phyloP scores from a whole-genome alignment of 2,113 vertebrate species.

The Carassius auratus region DNA sequence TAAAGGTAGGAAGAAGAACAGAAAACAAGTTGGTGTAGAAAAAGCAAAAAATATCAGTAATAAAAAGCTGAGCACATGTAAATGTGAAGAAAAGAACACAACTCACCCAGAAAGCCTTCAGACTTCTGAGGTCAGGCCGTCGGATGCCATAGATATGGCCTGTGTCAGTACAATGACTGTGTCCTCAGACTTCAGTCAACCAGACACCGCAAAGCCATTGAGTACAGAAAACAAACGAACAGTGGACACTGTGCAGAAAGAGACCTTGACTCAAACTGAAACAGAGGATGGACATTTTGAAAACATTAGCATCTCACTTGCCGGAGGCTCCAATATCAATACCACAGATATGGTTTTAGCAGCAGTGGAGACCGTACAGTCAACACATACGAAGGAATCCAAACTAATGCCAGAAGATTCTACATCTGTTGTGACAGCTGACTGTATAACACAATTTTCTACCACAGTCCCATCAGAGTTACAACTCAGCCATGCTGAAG shows the following conservation, averaged over 20 bases:
- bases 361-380: not conserved
- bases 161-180: not conserved
- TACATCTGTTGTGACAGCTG: constrained; percentile 1
- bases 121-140: not conserved
- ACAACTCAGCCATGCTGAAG: not conserved
- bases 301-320: not conserved
- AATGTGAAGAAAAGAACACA: not conserved
- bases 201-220: constrained; percentile 23
- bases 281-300: not conserved
- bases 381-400: not conserved
- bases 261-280: constrained; percentile 5
- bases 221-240: constrained; percentile 24
- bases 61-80: not conserved
- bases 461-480: not conserved
- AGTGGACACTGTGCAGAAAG: not conserved
- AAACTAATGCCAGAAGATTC: not conserved
- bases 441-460: not conserved
- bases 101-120: not conserved
- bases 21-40: not conserved
- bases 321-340: not conserved
- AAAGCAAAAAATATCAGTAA: not conserved
- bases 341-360: not conserved
- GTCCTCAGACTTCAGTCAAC: constrained; percentile 1
- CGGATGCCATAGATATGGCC: not conserved
- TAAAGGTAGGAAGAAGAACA: not conserved